phyloP scores from a whole-genome alignment of 2,113 vertebrate species.

The Oceanodroma tethys region DNA sequence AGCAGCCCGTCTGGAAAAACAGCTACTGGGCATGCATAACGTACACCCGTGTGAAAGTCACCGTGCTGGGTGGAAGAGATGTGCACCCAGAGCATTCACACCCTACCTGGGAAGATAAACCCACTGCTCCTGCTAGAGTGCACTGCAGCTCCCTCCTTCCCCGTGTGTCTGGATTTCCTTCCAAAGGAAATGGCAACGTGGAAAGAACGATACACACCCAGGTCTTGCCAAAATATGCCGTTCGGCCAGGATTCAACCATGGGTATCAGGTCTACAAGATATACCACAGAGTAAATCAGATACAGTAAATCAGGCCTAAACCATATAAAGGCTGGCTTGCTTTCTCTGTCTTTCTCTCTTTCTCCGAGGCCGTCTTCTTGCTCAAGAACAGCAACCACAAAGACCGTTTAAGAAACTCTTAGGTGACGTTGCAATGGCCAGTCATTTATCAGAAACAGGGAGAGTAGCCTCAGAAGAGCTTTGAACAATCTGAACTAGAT shows the following conservation, averaged over 20 bases:
- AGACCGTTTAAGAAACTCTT: background rate
- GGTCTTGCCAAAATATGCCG: background rate
- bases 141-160: background rate
- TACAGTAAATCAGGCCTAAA: background rate
- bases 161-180: background rate
- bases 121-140: too few relatives aligned
- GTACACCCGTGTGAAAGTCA: fast-evolving
- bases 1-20: background rate
- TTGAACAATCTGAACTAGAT: background rate
- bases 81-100: background rate
- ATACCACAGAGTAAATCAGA: background rate
- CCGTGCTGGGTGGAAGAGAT: background rate
- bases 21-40: background rate
- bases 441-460: background rate
- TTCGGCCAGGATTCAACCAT: fast-evolving
- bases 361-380: background rate
- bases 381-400: background rate
- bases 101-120: background rate
- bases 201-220: fast-evolving
- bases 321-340: background rate
- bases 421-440: fast-evolving
- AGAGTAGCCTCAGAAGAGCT: background rate
- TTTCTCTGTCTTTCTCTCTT: background rate
- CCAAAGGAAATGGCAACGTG: background rate
- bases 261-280: background rate